Base-by-base conservation (phyloP, 2,113 vertebrate genomes). In the Tretioscincus oriximinensis region DNA sequence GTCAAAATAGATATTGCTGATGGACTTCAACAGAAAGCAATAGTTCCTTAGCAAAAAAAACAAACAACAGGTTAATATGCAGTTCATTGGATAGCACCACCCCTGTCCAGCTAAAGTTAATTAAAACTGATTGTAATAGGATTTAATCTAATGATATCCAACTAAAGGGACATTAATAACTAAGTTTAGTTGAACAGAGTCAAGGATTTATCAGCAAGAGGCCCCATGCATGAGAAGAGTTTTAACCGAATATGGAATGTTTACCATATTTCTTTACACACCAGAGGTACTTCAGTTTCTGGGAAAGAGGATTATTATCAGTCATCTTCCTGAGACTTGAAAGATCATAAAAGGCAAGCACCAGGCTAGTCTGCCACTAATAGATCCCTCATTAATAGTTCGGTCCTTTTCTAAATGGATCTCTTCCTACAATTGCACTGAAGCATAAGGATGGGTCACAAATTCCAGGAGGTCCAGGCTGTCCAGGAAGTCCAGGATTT, bases 331-430 rank as follows among this genome's bases (percentile, higher is more conserved):
- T 99, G 98, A 99, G 98, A 95, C 94, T 84, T 93, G 92, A 95
- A 95, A 95, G 85, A 95, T 85, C 90, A 86, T 70, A 85, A 83
- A 90, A 92, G 88, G 93, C 85, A 95, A 95, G 92, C 93, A 96
- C 96, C 95, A 91, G 81, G 87, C 87, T 87, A 90, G 85, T 91
- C 80, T 88, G 88, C 90, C 89, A 84, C 77, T 64, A 87, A 78
- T 85, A 77, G 87, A 88, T 76, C 78, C 75, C 73, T 86, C 94
- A 79, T 92, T 96, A 99, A 96, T 99, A 99, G 93, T 96, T 98
- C 89, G 98, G 98, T 90, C 98, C 98, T 96, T 99, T 99, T 93
- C 96, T 96, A 90, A 97, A 99, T 68, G 97, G 94, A 93, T 97
- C 96, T 93, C 96, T 95, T 85, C 97, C 94, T 80, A 97, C 96